Percentiles rank a stretch among this genome's conserved stretches.
Conservation (phyloP, 2,113 vertebrate species). For the Grus americana region DNA sequence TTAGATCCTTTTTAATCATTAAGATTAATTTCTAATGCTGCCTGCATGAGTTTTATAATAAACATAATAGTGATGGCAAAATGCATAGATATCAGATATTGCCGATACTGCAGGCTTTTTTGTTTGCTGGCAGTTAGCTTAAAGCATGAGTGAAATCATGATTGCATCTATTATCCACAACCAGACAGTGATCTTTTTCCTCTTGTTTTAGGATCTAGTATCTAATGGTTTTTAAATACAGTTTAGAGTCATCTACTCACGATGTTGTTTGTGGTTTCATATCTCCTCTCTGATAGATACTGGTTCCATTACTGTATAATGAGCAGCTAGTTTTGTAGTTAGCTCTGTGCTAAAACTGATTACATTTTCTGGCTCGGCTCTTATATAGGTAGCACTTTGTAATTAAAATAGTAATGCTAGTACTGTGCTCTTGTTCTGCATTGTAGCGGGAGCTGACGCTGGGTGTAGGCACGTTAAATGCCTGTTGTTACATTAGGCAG, state of each 20-base stretch:
- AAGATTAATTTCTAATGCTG: neutral
- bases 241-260: neutral
- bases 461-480: neutral
- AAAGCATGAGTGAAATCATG: neutral
- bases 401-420: neutral
- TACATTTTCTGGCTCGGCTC: neutral
- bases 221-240: neutral
- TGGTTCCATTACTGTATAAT: neutral
- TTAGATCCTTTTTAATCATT: neutral
- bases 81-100: neutral
- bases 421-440: neutral
- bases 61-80: neutral
- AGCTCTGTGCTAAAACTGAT: neutral
- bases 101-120: neutral
- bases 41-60: neutral
- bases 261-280: neutral
- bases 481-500: neutral
- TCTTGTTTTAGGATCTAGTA: neutral
- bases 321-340: neutral
- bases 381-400: neutral
- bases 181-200: neutral
- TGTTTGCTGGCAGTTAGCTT: neutral
- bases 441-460: neutral
- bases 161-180: neutral
- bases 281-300: neutral